A percentile compares a stretch with the other conserved stretches of the same genome.
phyloP scores from a whole-genome alignment of 1,140 invertebrate genomes.

The Antheraea pernyi region DNA sequence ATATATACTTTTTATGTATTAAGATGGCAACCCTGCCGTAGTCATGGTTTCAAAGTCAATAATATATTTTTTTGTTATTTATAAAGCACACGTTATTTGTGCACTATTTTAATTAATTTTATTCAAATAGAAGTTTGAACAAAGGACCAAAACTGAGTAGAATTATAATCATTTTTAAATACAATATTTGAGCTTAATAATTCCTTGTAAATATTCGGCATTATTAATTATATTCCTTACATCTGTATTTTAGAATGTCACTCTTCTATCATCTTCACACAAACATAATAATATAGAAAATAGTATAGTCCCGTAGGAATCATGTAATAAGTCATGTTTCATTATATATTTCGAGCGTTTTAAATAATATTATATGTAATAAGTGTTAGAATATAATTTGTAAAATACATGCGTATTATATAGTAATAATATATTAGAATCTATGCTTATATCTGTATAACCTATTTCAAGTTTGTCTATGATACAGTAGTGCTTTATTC shows the following conservation, averaged over 20 bases:
- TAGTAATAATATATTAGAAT: no score
- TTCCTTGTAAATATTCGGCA: neutral
- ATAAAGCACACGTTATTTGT: slow-evolving; percentile 1
- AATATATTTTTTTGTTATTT: neutral
- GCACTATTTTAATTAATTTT: slow-evolving; percentile 2
- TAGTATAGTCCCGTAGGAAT: neutral
- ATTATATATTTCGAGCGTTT: no score
- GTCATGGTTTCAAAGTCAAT: neutral
- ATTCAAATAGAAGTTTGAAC: slow-evolving; percentile 2
- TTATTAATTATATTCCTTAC: neutral
- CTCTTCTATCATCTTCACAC: neutral
- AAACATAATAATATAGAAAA: neutral
- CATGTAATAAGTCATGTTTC: neutral
- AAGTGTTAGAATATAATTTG: no score
- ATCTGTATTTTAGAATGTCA: neutral
- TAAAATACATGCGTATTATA: no score
- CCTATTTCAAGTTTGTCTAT: no score
- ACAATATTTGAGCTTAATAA: neutral
- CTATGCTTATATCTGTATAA: no score
- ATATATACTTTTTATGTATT: neutral
- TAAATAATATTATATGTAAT: no score
- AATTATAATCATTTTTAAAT: slow-evolving; percentile 1
- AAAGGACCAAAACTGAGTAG: neutral
- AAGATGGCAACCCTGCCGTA: neutral
- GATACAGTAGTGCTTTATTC: no score